Evolutionary conservation across 1,140 invertebrate species (phyloP).

Genomic region (Drosophila serrata): DNA sequence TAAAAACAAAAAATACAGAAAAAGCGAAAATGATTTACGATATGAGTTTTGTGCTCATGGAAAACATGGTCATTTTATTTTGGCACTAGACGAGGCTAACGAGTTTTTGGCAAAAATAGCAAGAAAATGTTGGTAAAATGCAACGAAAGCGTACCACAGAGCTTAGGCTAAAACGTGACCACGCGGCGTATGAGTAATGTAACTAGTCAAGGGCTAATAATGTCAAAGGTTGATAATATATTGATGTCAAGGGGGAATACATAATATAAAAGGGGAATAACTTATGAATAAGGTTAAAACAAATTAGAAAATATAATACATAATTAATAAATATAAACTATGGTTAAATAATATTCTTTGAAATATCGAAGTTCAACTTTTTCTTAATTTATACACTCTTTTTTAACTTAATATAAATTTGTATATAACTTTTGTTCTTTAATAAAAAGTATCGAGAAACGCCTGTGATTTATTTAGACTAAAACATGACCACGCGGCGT

Average conservation of each 20-base stretch:
- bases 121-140: constrained; percentile 13
- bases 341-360: no score
- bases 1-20: constrained; percentile 14
- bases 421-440: no score
- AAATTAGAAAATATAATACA: no score
- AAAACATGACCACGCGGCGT: no score
- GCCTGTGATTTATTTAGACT: no score
- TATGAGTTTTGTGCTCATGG: constrained; percentile 44
- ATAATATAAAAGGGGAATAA: not conserved
- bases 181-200: constrained; percentile 45
- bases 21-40: constrained; percentile 52
- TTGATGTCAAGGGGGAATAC: not conserved
- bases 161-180: constrained; percentile 42
- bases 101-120: constrained; percentile 19
- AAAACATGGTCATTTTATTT: constrained; percentile 58
- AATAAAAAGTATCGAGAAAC: no score
- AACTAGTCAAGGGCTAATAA: constrained; percentile 7
- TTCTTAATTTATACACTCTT: no score
- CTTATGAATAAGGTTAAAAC: no score
- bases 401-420: no score
- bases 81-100: constrained; percentile 49
- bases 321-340: not conserved
- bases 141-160: constrained; percentile 20
- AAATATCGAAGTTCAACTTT: no score
- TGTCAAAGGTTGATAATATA: constrained; percentile 1